Base-by-base conservation (phyloP, 2,797 vertebrate genomes). In the Rhincodon typus region DNA sequence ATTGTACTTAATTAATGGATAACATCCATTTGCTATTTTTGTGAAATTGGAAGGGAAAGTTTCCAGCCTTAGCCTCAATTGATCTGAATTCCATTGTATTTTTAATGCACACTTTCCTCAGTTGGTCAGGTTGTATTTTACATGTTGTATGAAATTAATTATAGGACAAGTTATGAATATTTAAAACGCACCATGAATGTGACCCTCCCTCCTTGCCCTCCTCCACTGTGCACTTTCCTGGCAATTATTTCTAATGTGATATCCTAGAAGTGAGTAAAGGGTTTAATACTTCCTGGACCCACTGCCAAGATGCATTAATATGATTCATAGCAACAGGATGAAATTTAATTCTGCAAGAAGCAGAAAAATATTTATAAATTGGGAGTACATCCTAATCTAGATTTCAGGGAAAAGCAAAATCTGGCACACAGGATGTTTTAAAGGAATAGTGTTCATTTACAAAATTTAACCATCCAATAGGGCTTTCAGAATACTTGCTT, bases 241-340 rank as follows among this genome's bases (percentile, higher is more conserved):
- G 34, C 34, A 93, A 93, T 67, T 62, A 93, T 67, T 93, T 93
- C 13, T 23, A 93, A 38, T 25, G 6, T 93, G n/a, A 93, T 19
- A 93, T 93, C 62, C 34, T 66, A 25, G 62, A 38, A 93, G 15
- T 62, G 88, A 91, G 17, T 91, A 91, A 91, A 13, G 30, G 34
- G 53, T n/a, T 34, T n/a, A 62, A n/a, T 91, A 91, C 57, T 91
- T 91, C 88, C 88, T 66, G 30, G 27, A 66, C 19, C 34, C 7
- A 34, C 62, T 93, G 62, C 62, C 90, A 93, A 67, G n/a, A 67
- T 93, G 17, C 2, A 42, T 93, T 23, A 93, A 21, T 38, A 79
- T 79, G 74, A 79, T 79, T 93, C 90, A 93, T n/a, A 67, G 62
- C 90, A 93, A 93, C 2, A 67, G 62, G 90, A 93, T 93, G 90